These are phyloP conservation scores for Lucilia sericata DNA, from an alignment of 1,140 invertebrate genomes.

Conservation along the genomic window DNA sequence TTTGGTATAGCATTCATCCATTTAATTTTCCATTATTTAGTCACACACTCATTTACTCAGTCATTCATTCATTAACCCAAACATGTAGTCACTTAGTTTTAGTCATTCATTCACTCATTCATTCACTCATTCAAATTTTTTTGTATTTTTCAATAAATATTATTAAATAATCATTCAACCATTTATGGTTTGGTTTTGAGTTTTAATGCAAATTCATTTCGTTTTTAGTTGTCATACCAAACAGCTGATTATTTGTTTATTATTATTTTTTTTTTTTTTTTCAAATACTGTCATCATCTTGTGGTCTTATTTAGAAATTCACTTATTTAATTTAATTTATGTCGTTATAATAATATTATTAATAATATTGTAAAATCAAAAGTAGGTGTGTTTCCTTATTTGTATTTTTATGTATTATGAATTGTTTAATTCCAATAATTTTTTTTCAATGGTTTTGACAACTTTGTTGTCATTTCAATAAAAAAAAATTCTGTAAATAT, in stretches of 20 bases:
- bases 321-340: neutral
- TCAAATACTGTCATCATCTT: neutral
- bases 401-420: neutral
- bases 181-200: neutral
- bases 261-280: neutral
- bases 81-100: too few relatives aligned
- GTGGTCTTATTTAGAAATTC: neutral
- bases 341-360: neutral
- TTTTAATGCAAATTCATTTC: neutral
- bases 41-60: too few relatives aligned
- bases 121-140: neutral
- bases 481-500: neutral
- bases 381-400: slow-evolving; percentile 21
- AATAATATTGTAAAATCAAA: neutral
- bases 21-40: neutral
- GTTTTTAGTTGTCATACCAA: slow-evolving; percentile 12
- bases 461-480: neutral
- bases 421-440: too few relatives aligned
- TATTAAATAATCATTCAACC: slow-evolving; percentile 19
- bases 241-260: slow-evolving; percentile 1
- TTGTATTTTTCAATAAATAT: neutral
- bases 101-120: neutral
- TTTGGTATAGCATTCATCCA: neutral
- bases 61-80: too few relatives aligned
- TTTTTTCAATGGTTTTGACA: neutral